Base-by-base conservation (phyloP, 2,113 vertebrate genomes). In the Cyanoramphus novaezelandiae region DNA sequence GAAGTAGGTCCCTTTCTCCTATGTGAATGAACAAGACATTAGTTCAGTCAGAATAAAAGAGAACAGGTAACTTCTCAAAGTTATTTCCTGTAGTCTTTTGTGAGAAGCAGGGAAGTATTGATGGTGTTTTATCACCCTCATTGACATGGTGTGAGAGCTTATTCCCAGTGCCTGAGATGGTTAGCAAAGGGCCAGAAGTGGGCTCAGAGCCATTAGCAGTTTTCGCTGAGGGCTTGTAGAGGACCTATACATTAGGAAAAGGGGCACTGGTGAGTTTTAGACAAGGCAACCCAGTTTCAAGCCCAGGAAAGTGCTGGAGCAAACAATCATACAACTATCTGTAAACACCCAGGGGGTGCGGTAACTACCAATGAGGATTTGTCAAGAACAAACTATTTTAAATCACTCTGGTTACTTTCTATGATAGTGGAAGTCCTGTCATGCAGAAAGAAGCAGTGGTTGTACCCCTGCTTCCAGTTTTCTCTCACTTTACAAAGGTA, bases 391-490 rank as follows among this genome's bases (percentile, higher is more conserved):
- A 79, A 82, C 17, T 21, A 17, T 25, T 29, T 29, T 60, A 75
- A 90, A 90, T 43, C 19, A 43, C 43, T 71, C 12, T 35, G 29
- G 75, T n/a, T 71, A 31, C 64, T 68, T 60, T 23, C 79, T 35
- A 3, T 27, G 41, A 17, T 7, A 19, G 17, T 3, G 28, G 37
- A 63, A 85, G 35, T 23, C 62, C 65, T 37, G 23, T 16, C 47
- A 12, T 1, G 13, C 9, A 13, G 44, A 49, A 21, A 69, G 79
- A 64, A 68, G 55, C 0, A 0, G 5, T 23, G 28, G 50, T 41
- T 25, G 15, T 39, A 55, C 10, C 8, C 25, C 7, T 50, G 39
- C 20, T 28, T 88, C 14, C 31, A 10, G 21, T 53, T 88, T 67
- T 50, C 50, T 52, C 43, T 47, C 43, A 11, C 29, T 82, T 75